These are phyloP conservation scores for Tachina lurida DNA, from an alignment of 2,888 invertebrate genomes.

Conservation along the genomic window DNA sequence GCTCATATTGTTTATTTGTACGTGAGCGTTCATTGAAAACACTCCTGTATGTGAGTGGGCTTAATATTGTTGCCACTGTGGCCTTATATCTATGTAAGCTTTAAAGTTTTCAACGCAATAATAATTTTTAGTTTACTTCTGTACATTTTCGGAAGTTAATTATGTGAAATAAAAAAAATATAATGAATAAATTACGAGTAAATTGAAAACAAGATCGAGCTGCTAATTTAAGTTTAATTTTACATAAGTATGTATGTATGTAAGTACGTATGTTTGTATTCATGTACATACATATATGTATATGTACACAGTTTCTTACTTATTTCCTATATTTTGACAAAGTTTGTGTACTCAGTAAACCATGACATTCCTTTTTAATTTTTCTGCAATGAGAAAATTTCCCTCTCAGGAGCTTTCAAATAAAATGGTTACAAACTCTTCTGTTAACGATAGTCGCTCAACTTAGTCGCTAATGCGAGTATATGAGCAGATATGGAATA, in stretches of 20 bases:
- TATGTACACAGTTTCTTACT: not conserved
- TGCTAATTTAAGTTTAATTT: slow-evolving; percentile 70
- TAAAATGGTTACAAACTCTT: too few species aligned
- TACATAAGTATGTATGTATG: too few species aligned
- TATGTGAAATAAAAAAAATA: slow-evolving; percentile 55
- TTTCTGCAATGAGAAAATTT: too few species aligned
- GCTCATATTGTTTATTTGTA: slow-evolving; percentile 46
- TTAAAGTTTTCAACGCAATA: slow-evolving; percentile 19
- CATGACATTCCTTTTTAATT: too few species aligned
- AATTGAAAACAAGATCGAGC: slow-evolving; percentile 73
- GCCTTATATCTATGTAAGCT: slow-evolving; percentile 16
- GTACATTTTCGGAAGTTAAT: slow-evolving; percentile 72
- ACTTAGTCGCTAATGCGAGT: too few species aligned
- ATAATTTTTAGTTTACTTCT: slow-evolving; percentile 55
- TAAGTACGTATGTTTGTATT: too few species aligned
- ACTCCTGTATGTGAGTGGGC: slow-evolving; percentile 37
- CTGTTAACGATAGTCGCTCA: too few species aligned
- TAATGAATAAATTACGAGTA: slow-evolving; percentile 53
- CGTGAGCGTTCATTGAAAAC: slow-evolving; percentile 63
- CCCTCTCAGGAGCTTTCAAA: too few species aligned
- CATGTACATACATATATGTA: too few species aligned
- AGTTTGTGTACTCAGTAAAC: not conserved
- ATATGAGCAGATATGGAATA: too few species aligned
- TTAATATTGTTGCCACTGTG: slow-evolving; percentile 61
- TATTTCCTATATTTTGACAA: slow-evolving; percentile 26